Conservation (phyloP, 2,113 vertebrate species). For the Hyaena hyaena region DNA sequence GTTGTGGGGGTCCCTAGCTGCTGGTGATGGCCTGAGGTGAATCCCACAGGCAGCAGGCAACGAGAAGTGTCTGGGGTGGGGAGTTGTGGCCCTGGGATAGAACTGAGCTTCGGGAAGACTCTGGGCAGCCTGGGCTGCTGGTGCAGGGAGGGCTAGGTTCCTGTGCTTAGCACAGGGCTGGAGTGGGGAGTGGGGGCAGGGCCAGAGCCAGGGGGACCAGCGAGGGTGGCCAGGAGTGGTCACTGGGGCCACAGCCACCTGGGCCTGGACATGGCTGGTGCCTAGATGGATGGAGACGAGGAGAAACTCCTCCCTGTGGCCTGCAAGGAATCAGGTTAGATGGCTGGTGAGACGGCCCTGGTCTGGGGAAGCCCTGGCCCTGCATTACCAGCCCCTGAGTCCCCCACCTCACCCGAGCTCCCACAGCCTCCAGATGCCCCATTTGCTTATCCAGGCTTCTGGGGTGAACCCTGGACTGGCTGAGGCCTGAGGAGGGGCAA, state of each 20-base stretch:
- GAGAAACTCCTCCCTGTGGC: background rate
- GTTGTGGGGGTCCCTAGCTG: background rate
- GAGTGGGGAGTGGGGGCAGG: too few species aligned
- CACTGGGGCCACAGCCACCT: background rate
- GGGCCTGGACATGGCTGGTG: background rate
- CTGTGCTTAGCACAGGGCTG: background rate
- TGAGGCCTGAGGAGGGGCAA: background rate
- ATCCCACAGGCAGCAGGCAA: accelerated
- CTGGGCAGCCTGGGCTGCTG: background rate
- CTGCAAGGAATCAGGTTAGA: background rate
- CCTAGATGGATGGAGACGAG: background rate
- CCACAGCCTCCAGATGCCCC: background rate
- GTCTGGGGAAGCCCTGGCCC: background rate
- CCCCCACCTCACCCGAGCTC: background rate
- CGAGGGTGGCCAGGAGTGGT: accelerated
- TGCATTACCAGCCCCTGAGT: background rate
- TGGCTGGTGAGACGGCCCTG: background rate
- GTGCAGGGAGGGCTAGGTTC: background rate
- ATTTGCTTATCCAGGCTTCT: background rate
- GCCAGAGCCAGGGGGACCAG: too few species aligned
- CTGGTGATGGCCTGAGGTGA: background rate
- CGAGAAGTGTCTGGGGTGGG: background rate
- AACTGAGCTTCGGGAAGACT: background rate
- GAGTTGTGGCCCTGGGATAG: accelerated
- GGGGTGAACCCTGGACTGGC: background rate